phyloP scores from a whole-genome alignment of 2,888 invertebrate species.

The Myathropa florea region DNA sequence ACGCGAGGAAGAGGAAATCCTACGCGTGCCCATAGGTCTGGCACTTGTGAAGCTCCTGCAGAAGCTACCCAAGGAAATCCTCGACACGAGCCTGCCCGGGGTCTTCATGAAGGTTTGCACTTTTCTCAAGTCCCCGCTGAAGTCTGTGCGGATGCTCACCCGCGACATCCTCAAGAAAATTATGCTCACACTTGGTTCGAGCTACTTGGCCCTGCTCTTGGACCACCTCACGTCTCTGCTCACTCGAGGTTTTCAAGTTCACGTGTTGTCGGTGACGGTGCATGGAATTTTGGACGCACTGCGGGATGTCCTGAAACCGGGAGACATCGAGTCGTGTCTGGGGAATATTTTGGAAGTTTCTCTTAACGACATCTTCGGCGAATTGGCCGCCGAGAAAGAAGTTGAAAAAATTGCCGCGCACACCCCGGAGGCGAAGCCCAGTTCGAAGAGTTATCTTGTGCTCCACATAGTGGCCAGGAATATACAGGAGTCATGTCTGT shows the following conservation, averaged over 20 bases:
- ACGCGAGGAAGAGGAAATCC: conserved; percentile 94
- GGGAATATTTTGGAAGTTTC: conserved; percentile 91
- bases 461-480: conserved; percentile 90
- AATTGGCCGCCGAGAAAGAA: conserved; percentile 94
- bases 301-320: conserved; percentile 86
- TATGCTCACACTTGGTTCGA: conserved; percentile 91
- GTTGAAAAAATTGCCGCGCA: conserved; percentile 91
- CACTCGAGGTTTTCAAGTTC: conserved; percentile 95
- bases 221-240: conserved; percentile 90
- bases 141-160: conserved; percentile 91
- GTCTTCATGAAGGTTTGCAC: conserved; percentile 94
- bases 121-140: conserved; percentile 93
- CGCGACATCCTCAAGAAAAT: conserved; percentile 96
- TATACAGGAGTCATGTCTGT: conserved; percentile 88
- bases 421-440: conserved; percentile 90
- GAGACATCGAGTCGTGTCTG: conserved; percentile 90
- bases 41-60: conserved; percentile 96
- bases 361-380: conserved; percentile 93
- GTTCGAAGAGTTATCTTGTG: conserved; percentile 92
- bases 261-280: conserved; percentile 94
- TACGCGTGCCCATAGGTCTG: conserved; percentile 94
- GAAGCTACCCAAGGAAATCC: conserved; percentile 88
- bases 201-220: conserved; percentile 89
- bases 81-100: conserved; percentile 90
- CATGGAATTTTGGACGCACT: conserved; percentile 90